Evolutionary conservation across 2,797 vertebrate genomes (phyloP).

Genomic region (Perodicticus potto): DNA sequence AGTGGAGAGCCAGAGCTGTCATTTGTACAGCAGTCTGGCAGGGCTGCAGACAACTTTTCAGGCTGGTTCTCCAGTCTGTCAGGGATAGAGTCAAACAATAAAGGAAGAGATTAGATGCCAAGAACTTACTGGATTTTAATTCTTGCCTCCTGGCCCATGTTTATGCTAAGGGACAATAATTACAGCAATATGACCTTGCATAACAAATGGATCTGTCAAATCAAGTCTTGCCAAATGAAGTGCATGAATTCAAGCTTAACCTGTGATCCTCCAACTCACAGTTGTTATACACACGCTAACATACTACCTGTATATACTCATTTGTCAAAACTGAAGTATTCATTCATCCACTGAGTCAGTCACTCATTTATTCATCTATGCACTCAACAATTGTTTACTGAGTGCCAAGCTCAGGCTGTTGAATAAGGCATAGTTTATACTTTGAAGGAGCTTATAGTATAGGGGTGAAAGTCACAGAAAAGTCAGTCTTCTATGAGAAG

Average conservation of each 20-base stretch:
- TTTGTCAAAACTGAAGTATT: constrained; percentile 32
- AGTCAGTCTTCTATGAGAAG: not conserved
- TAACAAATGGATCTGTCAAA: constrained; percentile 75
- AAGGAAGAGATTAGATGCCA: constrained; percentile 62
- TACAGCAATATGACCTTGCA: constrained; percentile 69
- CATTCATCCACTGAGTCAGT: not conserved
- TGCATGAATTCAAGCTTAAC: constrained; percentile 54
- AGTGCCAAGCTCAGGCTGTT: constrained; percentile 9
- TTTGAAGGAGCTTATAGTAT: not conserved
- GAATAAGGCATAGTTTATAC: not conserved
- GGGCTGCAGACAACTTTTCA: not conserved
- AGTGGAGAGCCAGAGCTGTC: constrained; percentile 9
- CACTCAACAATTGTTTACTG: constrained; percentile 21
- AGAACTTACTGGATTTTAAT: constrained; percentile 70
- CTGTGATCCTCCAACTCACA: constrained; percentile 49
- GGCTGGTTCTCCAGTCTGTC: not conserved
- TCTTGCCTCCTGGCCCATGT: constrained; percentile 54
- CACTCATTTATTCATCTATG: constrained; percentile 10
- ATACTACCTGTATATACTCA: not conserved
- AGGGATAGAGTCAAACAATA: constrained; percentile 68
- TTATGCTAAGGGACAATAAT: constrained; percentile 71
- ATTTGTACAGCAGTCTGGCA: not conserved
- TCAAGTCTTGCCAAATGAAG: constrained; percentile 54
- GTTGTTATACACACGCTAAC: not conserved
- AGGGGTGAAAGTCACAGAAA: not conserved